Evolutionary conservation across 2,797 vertebrate species (phyloP), one percentile per base, ranked within the genome.

Genomic region (Dipus sagitta): DNA sequence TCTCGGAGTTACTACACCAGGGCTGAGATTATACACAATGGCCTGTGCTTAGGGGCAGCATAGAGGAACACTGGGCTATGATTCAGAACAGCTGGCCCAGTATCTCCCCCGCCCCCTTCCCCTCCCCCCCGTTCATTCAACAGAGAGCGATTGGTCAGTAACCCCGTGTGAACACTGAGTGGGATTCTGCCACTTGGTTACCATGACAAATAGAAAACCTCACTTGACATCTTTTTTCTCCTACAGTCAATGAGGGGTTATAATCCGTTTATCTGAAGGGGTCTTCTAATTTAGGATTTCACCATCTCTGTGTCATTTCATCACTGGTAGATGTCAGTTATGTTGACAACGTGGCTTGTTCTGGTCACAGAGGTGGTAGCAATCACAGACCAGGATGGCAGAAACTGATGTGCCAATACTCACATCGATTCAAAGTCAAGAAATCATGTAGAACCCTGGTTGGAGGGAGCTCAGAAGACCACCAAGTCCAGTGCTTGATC

Each of bases 381-480:
- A 68, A 15, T 20, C 65, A 90, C 20, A n/a, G 54, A 17, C 24
- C 47, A 90, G 17, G 14, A 23, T 70, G 26, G 67, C 77, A 92
- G 60, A 78, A 70, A 83, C 54, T 11, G n/a, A 10, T 70, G 67
- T 67, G 3, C 26, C 3, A 38, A 54, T 15, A 67, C 70, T 1
- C n/a, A 20, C n/a, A 17, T 83, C 78, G 78, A 62, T 78, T 84
- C 42, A 67, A 91, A 71, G 12, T 28, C 90, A 68, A 88, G 54
- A 84, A 94, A 88, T 83, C n/a, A 32, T 23, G 12, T 79, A 79
- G 81, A 38, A 12, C 34, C 38, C 60, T 91, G 67, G 52, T 68
- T 93, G 18, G 32, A 68, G 12, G 23, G 62, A 74, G 71, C 21
- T 92, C 38, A 75, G 71, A 81, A 74, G 23, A 65, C 38, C 32